Evolutionary conservation across 2,888 invertebrate species (phyloP).

Genomic region (Drosophila aldrichi): DNA sequence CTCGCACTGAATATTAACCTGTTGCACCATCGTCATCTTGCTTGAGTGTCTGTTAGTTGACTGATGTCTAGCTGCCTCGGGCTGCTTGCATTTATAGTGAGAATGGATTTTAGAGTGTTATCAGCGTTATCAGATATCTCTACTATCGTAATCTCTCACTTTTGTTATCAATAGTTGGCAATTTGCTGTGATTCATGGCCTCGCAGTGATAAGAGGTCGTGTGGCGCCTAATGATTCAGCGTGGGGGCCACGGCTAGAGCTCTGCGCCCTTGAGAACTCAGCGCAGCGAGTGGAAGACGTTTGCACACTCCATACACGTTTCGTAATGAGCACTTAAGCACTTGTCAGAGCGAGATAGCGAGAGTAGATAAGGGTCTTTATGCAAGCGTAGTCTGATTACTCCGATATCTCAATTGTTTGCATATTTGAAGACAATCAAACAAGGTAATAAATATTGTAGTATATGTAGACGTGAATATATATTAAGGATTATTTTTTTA

Average conservation of each 20-base stretch:
- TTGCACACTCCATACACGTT: background rate
- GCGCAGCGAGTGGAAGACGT: background rate
- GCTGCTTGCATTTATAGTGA: constrained; percentile 12
- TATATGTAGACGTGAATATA: no score
- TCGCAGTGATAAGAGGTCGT: background rate
- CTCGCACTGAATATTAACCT: constrained; percentile 61
- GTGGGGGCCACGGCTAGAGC: background rate
- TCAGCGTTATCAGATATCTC: background rate
- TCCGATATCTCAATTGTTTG: no score
- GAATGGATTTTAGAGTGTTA: background rate
- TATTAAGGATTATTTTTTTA: no score
- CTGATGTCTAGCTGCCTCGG: background rate
- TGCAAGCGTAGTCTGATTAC: background rate
- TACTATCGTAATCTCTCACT: background rate
- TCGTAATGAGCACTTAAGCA: constrained; percentile 3
- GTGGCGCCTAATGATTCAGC: constrained; percentile 7
- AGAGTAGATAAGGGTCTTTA: accelerated
- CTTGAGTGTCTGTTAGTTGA: background rate
- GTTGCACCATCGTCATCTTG: constrained; percentile 55
- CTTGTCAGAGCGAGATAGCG: background rate
- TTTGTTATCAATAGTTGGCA: background rate
- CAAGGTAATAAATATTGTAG: no score
- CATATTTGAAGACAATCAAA: no score
- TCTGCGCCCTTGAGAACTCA: background rate
- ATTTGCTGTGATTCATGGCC: constrained; percentile 8